A percentile compares a stretch with the other conserved stretches of the same genome.
phyloP scores from a whole-genome alignment of 1,140 invertebrate species.

The Leptinotarsa texana region DNA sequence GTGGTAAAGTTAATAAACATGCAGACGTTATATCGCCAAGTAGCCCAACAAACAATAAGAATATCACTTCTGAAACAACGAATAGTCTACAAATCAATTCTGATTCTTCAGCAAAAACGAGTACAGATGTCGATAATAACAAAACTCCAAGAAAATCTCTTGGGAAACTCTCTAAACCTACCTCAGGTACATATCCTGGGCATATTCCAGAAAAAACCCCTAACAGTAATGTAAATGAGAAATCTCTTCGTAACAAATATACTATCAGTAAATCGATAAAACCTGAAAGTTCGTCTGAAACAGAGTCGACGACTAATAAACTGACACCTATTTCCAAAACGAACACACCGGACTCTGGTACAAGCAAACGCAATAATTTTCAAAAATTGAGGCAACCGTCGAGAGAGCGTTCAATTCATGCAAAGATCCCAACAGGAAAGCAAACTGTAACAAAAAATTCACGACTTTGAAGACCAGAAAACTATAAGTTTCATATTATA shows the following conservation, averaged over 20 bases:
- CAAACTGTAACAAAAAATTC: too few relatives aligned
- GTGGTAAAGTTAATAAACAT: not conserved
- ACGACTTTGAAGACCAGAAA: too few relatives aligned
- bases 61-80: not conserved
- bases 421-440: too few relatives aligned
- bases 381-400: too few relatives aligned
- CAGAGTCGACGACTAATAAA: not conserved
- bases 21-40: not conserved
- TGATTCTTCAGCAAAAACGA: not conserved
- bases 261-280: not conserved
- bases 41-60: not conserved
- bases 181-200: not conserved
- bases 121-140: not conserved
- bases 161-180: not conserved
- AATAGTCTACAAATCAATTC: not conserved
- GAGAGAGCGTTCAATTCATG: too few relatives aligned
- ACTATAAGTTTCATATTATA: too few relatives aligned
- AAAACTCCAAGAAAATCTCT: not conserved
- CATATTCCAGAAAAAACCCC: not conserved
- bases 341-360: too few relatives aligned
- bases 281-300: not conserved
- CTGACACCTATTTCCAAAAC: too few relatives aligned
- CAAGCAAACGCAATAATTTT: too few relatives aligned
- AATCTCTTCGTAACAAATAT: not conserved
- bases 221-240: not conserved